Conservation (phyloP, 2,888 invertebrate species). For the Lagria hirta region DNA sequence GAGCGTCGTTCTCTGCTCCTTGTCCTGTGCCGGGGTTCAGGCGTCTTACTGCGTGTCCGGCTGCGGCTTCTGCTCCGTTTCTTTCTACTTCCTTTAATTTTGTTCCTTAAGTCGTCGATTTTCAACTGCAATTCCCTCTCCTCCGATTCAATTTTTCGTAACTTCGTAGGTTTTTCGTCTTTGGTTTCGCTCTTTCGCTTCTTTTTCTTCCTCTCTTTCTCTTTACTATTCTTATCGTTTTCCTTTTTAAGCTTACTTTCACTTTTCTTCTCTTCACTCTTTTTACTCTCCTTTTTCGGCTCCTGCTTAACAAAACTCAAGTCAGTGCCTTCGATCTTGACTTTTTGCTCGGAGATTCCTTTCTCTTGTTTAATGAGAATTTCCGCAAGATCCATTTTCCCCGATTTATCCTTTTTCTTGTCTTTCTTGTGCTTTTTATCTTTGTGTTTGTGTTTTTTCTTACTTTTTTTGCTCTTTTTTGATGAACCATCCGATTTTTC, state of each 20-base stretch:
- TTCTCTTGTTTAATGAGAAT: slow-evolving; percentile 49
- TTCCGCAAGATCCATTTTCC: slow-evolving; percentile 49
- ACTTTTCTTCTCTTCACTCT: slow-evolving; percentile 13
- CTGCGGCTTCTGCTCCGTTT: slow-evolving; percentile 4
- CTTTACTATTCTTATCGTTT: slow-evolving; percentile 56
- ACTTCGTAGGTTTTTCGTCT: slow-evolving; percentile 24
- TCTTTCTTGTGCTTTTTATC: slow-evolving; percentile 58
- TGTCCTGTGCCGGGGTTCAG: slow-evolving; percentile 20
- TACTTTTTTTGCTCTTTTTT: slow-evolving; percentile 59
- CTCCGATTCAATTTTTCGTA: slow-evolving; percentile 31
- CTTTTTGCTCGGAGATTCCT: slow-evolving; percentile 42
- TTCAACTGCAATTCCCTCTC: slow-evolving; percentile 21
- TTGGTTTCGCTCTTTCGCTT: slow-evolving; percentile 32
- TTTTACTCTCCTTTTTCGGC: slow-evolving; percentile 23
- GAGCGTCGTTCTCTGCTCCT: slow-evolving; percentile 21
- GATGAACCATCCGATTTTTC: slow-evolving; percentile 49
- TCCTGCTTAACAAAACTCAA: slow-evolving; percentile 25
- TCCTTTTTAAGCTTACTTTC: slow-evolving; percentile 44
- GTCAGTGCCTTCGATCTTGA: slow-evolving; percentile 46
- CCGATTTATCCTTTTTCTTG: slow-evolving; percentile 54
- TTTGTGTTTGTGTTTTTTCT: slow-evolving; percentile 64
- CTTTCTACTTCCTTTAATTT: slow-evolving; percentile 21
- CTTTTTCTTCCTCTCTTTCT: slow-evolving; percentile 24
- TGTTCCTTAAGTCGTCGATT: slow-evolving; percentile 37
- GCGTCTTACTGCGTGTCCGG: slow-evolving; percentile 25